Base-by-base conservation (phyloP, 2,113 vertebrate species). In the Amia ocellicauda region DNA sequence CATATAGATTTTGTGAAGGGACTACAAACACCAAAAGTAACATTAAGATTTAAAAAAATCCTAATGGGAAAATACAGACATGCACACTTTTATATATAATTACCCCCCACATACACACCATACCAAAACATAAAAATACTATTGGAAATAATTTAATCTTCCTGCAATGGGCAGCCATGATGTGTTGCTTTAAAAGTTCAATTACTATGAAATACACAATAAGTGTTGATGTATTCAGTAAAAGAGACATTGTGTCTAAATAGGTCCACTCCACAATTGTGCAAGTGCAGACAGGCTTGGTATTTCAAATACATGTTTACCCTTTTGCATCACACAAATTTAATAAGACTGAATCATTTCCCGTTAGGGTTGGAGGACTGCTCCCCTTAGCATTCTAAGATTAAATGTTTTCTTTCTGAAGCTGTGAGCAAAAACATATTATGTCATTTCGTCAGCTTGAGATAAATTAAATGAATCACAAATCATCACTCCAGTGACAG, bases 381-480 rank as follows among this genome's bases (percentile, higher is more conserved):
- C 22, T 53, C 51, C 51, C 51, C 7, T 27, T 53, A 53, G 51
- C 51, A 53, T 53, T 22, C 20, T 53, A 23, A 53, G 51, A 53
- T 53, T 53, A 53, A 53, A 53, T 53, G 51, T 53, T 53, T 53
- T 53, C 51, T 53, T 53, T 53, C 51, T 22, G 24, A 22, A 13
- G 29, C 51, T 27, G 41, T 42, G 49, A 53, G 53, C 54, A 54
- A 54, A 61, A 63, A 26, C 27, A 22, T 16, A 19, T 69, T 63
- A 45, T 11, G 27, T 63, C 51, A 68, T 24, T 55, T 61, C 61
- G 60, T 49, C 63, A 64, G 64, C 64, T 29, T 17, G 23, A 75
- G 68, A 59, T 47, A 69, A 2, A 63, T 63, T 55, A 61, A 79
- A 69, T 16, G 47, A 63, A 69, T 58, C 53, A 26, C 22, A 31